These are phyloP conservation scores for Malaclemys terrapin DNA, from an alignment of 2,113 vertebrate species.

Conservation along the genomic window DNA sequence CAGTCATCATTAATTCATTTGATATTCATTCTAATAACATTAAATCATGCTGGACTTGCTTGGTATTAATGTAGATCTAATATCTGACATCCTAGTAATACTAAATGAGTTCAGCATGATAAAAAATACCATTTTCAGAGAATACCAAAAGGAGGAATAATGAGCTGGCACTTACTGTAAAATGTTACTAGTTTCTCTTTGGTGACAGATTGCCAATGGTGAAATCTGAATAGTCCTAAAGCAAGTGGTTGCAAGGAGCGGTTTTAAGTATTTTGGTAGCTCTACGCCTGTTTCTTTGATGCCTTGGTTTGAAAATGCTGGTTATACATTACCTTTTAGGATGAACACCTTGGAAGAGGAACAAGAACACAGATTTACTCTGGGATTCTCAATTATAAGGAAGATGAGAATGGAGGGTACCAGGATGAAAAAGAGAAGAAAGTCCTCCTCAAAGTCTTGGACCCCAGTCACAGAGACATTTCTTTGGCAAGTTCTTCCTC, in stretches of 20 bases:
- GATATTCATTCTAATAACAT: constrained; percentile 9
- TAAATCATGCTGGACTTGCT: neutral
- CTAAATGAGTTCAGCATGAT: neutral
- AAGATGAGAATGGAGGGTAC: constrained; percentile 82
- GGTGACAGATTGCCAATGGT: neutral
- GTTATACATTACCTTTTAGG: constrained; percentile 75
- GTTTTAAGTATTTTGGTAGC: neutral
- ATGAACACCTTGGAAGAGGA: constrained; percentile 93
- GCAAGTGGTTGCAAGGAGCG: neutral
- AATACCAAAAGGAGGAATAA: neutral
- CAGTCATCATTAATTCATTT: constrained; percentile 22
- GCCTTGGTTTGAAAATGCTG: neutral
- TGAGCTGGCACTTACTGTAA: fast-evolving
- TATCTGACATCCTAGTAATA: neutral
- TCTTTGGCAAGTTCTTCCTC: constrained; percentile 87
- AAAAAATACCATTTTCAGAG: neutral
- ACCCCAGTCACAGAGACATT: constrained; percentile 95
- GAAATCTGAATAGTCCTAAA: fast-evolving
- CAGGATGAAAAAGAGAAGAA: constrained; percentile 87
- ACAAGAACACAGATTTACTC: constrained; percentile 94
- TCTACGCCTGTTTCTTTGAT: neutral
- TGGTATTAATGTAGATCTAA: neutral
- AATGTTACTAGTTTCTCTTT: neutral
- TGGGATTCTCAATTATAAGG: constrained; percentile 89
- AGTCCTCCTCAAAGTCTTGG: constrained; percentile 96